These are phyloP conservation scores for Heliconius melpomene DNA, from an alignment of 1,140 invertebrate species.

Conservation along the genomic window DNA sequence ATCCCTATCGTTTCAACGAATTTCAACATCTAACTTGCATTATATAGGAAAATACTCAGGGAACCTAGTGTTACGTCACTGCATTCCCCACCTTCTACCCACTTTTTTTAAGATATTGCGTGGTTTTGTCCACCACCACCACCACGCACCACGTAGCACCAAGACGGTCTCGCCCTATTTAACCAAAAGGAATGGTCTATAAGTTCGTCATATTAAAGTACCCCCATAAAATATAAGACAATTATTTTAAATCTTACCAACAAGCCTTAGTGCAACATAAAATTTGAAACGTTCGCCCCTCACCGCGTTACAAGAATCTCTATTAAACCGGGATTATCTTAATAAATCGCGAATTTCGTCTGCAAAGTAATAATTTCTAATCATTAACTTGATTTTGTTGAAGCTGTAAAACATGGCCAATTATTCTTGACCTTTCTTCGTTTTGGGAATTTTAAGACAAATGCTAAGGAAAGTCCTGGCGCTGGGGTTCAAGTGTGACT, in stretches of 20 bases:
- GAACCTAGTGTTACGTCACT: no score
- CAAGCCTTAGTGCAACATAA: conserved; percentile 12
- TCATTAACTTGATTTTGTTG: conserved; percentile 54
- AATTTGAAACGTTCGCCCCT: conserved; percentile 33
- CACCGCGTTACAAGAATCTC: conserved; percentile 34
- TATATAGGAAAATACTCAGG: no score
- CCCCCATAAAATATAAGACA: neutral
- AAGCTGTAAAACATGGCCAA: conserved; percentile 49
- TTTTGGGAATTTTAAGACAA: conserved; percentile 19
- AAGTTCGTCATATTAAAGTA: neutral
- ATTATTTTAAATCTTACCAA: conserved; percentile 3
- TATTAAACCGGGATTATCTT: conserved; percentile 55
- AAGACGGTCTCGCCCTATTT: no score
- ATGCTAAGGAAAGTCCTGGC: neutral
- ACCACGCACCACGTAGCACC: no score
- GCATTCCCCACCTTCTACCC: no score
- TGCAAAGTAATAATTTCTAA: conserved; percentile 52
- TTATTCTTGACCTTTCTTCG: conserved; percentile 40
- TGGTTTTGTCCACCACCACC: no score
- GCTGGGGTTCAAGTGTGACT: no score
- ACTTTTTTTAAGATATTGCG: no score
- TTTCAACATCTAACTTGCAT: no score
- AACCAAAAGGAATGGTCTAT: no score
- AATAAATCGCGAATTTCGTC: conserved; percentile 51
- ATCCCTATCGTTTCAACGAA: no score